Evolutionary conservation across 2,113 vertebrate species (phyloP).

Genomic region (Chrysemys picta): DNA sequence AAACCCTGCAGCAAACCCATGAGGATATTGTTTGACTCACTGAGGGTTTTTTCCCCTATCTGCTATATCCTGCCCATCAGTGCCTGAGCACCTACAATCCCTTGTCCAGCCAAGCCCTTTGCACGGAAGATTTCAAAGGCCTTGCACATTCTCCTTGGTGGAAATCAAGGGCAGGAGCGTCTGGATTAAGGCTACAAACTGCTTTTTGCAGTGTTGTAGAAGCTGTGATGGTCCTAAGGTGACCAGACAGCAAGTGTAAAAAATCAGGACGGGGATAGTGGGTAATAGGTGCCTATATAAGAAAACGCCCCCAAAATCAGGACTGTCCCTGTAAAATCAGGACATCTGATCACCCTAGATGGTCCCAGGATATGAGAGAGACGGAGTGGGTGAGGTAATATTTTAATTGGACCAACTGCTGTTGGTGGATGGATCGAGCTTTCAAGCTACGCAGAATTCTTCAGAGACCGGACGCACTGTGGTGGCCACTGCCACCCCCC

Average conservation of each 20-base stretch:
- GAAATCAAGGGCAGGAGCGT: neutral
- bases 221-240: neutral
- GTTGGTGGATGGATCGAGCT: neutral
- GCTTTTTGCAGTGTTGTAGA: neutral
- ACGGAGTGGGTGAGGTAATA: neutral
- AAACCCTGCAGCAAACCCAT: neutral
- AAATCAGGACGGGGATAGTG: no score
- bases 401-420: neutral
- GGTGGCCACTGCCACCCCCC: neutral
- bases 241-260: no score
- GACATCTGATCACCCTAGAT: neutral
- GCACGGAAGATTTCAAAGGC: neutral
- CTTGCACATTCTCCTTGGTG: neutral
- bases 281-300: no score
- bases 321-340: no score
- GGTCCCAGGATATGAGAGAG: neutral
- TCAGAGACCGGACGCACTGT: neutral
- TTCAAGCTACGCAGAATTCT: neutral
- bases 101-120: neutral
- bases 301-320: no score
- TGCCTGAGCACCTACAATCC: neutral
- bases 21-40: neutral
- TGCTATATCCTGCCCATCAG: neutral
- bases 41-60: neutral
- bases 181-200: neutral